Evolutionary conservation across 2,888 invertebrate genomes (phyloP).

Genomic region (Fragum sueziense): DNA sequence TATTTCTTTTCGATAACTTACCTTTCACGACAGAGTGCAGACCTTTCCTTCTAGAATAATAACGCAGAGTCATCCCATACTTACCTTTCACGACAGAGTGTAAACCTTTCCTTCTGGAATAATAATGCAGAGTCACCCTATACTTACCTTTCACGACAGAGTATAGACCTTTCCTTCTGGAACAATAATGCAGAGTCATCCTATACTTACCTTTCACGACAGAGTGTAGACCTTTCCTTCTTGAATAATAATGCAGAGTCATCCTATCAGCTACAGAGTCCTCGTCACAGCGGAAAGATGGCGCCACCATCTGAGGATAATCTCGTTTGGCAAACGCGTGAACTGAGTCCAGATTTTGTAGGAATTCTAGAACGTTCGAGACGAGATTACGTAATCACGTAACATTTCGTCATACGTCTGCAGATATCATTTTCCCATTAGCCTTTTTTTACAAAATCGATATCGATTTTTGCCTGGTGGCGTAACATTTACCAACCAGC

Average conservation of each 20-base stretch:
- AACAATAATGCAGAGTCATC: conserved; percentile 74
- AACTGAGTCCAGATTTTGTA: conserved; percentile 74
- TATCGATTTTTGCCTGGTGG: too few species aligned
- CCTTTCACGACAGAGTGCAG: conserved; percentile 69
- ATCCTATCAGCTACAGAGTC: conserved; percentile 70
- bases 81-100: too few species aligned
- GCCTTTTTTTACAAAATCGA: too few species aligned
- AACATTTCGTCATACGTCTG: conserved; percentile 73
- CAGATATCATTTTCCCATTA: too few species aligned
- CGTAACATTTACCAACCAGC: too few species aligned
- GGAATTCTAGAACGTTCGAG: conserved; percentile 68
- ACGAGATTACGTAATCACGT: conserved; percentile 71
- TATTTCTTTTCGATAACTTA: too few species aligned
- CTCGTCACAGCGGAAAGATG: conserved; percentile 73
- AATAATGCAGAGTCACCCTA: too few species aligned
- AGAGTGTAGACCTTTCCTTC: conserved; percentile 66
- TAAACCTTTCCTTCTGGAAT: too few species aligned
- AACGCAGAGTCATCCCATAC: conserved; percentile 74
- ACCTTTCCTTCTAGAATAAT: conserved; percentile 70
- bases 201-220: conserved; percentile 73
- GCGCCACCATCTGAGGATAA: conserved; percentile 71
- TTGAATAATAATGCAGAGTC: conserved; percentile 73
- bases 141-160: conserved; percentile 72
- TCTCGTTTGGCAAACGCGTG: conserved; percentile 68
- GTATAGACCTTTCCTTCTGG: conserved; percentile 66